These are phyloP conservation scores for Apostichopus californicus DNA, from an alignment of 35 echinoderm and acorn worm species.

Conservation along the genomic window DNA sequence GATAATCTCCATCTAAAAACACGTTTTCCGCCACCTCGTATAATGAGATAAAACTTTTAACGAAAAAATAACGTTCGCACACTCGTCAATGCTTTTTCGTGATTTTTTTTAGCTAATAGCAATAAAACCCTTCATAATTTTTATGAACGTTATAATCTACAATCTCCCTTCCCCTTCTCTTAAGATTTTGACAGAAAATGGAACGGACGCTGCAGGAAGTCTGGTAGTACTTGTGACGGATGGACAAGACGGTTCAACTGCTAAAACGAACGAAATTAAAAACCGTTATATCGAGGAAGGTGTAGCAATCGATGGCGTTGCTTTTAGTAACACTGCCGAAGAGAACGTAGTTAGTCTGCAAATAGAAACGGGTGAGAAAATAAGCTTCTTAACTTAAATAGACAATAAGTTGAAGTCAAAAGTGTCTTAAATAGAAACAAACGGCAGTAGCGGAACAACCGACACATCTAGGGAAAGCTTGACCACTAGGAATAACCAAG, in stretches of 20 bases:
- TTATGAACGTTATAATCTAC: background rate
- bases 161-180: background rate
- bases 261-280: background rate
- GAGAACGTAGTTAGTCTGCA: background rate
- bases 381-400: no score
- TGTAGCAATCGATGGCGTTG: background rate
- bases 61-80: no score
- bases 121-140: background rate
- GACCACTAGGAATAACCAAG: no score
- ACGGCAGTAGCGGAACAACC: no score
- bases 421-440: no score
- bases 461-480: no score
- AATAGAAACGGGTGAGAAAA: background rate
- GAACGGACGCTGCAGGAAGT: background rate
- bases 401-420: no score
- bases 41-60: no score
- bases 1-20: no score
- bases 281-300: background rate
- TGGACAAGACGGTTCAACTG: background rate
- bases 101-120: background rate
- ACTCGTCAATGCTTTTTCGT: no score
- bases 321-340: conserved; percentile 27
- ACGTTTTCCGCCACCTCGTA: no score
- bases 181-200: conserved; percentile 20
- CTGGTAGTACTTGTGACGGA: conserved; percentile 4